Conservation (phyloP, 1,140 invertebrate species). For the Diorhabda elongata region DNA sequence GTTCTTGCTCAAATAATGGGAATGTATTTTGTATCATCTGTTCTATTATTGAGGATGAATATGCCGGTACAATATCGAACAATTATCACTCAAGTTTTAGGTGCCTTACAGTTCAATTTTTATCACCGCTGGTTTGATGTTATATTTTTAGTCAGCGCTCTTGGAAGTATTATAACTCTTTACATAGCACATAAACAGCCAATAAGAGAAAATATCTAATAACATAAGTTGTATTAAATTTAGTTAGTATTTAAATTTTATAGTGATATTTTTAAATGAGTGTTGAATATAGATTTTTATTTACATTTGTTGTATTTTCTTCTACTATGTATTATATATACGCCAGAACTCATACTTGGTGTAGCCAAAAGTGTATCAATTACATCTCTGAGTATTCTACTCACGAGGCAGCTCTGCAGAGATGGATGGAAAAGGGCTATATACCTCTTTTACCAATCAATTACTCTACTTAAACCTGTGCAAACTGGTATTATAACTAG, state of each 20-base stretch:
- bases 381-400: too few species aligned
- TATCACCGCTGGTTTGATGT: conserved; percentile 99
- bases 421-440: too few species aligned
- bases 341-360: background rate
- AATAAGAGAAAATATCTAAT: conserved; percentile 48
- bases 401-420: too few species aligned
- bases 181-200: conserved; percentile 90
- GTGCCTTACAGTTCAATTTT: conserved; percentile 98
- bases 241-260: background rate
- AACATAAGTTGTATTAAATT: conserved; percentile 4
- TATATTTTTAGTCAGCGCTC: conserved; percentile 95
- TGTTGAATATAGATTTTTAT: too few species aligned
- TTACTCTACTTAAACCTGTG: too few species aligned
- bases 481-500: too few species aligned
- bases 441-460: too few species aligned
- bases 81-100: conserved; percentile 97
- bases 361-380: too few species aligned
- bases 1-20: conserved; percentile 98
- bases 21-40: conserved; percentile 99
- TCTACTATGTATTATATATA: background rate
- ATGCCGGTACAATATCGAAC: conserved; percentile 97
- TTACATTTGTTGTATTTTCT: too few species aligned
- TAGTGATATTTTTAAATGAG: too few species aligned
- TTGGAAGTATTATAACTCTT: conserved; percentile 92
- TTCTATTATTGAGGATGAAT: conserved; percentile 98